Evolutionary conservation across 2,797 vertebrate genomes (phyloP).

Genomic region (Sebastolobus altivelis): DNA sequence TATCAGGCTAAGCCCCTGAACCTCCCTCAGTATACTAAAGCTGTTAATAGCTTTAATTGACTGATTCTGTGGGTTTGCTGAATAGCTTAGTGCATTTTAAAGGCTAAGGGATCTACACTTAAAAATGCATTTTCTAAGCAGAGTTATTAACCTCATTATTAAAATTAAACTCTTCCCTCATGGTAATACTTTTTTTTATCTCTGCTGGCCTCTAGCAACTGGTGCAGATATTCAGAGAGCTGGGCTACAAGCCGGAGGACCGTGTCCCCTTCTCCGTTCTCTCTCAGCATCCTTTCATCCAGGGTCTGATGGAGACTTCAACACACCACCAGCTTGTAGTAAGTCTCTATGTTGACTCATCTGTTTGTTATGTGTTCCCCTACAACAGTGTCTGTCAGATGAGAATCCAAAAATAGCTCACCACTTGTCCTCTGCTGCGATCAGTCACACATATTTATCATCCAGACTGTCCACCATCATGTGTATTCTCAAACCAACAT

Average conservation of each 20-base stretch:
- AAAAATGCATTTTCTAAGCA: neutral
- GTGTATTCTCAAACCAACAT: neutral
- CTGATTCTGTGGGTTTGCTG: neutral
- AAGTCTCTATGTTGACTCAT: conserved; percentile 11
- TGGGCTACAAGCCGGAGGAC: conserved; percentile 82
- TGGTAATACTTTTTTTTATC: neutral
- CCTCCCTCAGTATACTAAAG: neutral
- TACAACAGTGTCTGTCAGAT: neutral
- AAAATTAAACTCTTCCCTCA: neutral
- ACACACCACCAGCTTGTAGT: conserved; percentile 83
- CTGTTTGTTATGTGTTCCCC: neutral
- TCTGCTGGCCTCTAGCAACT: conserved; percentile 80
- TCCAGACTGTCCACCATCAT: neutral
- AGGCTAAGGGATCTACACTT: neutral
- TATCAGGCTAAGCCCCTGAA: neutral
- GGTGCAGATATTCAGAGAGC: conserved; percentile 83
- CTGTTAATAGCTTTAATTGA: neutral
- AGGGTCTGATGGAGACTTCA: conserved; percentile 84
- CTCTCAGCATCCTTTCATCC: conserved; percentile 87
- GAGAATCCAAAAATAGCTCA: neutral
- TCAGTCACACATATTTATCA: neutral
- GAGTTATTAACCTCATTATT: neutral
- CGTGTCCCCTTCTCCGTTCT: conserved; percentile 83
- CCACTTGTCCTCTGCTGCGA: neutral
- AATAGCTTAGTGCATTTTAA: neutral